Conservation (phyloP, 2,888 invertebrate species). For the Hydrotaea diabolus region DNA sequence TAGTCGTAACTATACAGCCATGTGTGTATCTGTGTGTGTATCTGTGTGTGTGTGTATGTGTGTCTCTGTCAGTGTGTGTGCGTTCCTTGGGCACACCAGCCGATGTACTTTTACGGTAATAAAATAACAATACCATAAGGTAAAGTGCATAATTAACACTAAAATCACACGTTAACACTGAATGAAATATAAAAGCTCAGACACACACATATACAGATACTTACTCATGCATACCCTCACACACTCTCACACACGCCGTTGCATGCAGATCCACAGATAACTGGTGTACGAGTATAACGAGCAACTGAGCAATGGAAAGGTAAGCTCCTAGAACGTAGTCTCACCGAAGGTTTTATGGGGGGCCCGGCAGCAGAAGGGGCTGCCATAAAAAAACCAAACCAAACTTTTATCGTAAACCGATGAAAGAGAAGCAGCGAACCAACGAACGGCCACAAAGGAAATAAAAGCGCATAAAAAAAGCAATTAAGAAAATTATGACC, state of each 20-base stretch:
- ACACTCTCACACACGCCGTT: neutral
- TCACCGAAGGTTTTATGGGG: neutral
- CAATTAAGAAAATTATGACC: slow-evolving; percentile 24
- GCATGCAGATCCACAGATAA: neutral
- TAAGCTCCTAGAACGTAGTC: neutral
- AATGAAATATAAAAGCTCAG: slow-evolving; percentile 30
- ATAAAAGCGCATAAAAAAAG: slow-evolving; percentile 14
- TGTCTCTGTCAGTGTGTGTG: neutral
- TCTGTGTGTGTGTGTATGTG: neutral
- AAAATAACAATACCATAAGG: slow-evolving; percentile 64
- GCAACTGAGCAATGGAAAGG: neutral
- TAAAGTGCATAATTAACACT: slow-evolving; percentile 68
- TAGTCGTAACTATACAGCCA: neutral
- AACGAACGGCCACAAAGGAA: neutral
- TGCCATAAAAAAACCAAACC: too few relatives aligned
- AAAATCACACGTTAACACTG: slow-evolving; percentile 66
- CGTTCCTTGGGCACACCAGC: slow-evolving; percentile 7
- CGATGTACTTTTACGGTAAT: slow-evolving; percentile 50
- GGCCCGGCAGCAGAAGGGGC: neutral
- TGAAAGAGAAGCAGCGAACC: neutral
- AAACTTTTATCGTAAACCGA: slow-evolving; percentile 22
- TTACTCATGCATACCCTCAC: neutral
- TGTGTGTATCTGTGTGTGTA: neutral
- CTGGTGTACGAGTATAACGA: neutral
- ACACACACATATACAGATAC: neutral